A percentile compares a stretch with the other conserved stretches of the same genome.
These are phyloP conservation scores for Fabriciana adippe DNA, from an alignment of 2,888 invertebrate genomes.

Conservation along the genomic window DNA sequence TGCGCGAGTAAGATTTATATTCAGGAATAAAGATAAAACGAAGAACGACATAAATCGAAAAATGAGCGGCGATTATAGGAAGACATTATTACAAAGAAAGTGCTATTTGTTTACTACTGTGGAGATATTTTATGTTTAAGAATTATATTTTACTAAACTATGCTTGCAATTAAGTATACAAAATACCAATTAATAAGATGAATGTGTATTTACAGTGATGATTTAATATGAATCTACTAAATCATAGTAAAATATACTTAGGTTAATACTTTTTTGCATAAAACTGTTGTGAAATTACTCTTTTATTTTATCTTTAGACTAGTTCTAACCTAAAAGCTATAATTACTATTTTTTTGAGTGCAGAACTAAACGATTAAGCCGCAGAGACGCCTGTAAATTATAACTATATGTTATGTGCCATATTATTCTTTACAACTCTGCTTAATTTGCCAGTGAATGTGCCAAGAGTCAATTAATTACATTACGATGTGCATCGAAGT, in stretches of 20 bases:
- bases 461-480: slow-evolving; percentile 21
- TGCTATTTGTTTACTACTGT: too few relatives aligned
- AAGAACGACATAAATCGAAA: background rate
- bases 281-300: too few relatives aligned
- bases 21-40: background rate
- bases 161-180: too few relatives aligned
- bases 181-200: too few relatives aligned
- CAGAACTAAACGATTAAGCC: slow-evolving; percentile 48
- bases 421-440: slow-evolving; percentile 23
- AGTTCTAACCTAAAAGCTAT: background rate
- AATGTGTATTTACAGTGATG: too few relatives aligned
- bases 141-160: too few relatives aligned
- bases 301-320: too few relatives aligned
- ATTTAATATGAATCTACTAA: too few relatives aligned
- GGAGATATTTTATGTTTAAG: too few relatives aligned
- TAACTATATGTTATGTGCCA: slow-evolving; percentile 21
- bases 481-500: slow-evolving; percentile 17
- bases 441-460: slow-evolving; percentile 32
- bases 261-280: too few relatives aligned
- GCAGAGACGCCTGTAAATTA: slow-evolving; percentile 35
- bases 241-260: too few relatives aligned
- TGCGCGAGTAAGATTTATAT: background rate
- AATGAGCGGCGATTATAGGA: background rate
- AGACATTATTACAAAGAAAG: too few relatives aligned
- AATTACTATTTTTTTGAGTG: slow-evolving; percentile 19